Evolutionary conservation across 2,888 invertebrate species (phyloP).

Genomic region (Phengaris arion): DNA sequence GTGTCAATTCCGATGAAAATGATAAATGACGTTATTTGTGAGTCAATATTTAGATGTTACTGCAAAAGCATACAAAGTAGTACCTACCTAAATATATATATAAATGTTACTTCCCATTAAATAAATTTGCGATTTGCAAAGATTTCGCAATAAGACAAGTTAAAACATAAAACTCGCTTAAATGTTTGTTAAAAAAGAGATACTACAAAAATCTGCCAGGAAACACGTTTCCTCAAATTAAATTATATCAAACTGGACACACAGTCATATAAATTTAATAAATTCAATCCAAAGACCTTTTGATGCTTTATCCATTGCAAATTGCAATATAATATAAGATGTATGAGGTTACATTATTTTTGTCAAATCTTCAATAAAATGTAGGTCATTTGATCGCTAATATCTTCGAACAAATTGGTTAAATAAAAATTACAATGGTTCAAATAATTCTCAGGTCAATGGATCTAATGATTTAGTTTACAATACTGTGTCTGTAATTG

Average conservation of each 20-base stretch:
- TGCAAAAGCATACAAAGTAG: background rate
- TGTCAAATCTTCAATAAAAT: background rate
- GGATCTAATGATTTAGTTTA: background rate
- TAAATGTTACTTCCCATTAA: background rate
- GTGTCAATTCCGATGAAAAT: background rate
- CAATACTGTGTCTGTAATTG: background rate
- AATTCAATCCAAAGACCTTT: background rate
- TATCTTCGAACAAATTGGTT: background rate
- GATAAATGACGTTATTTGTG: background rate
- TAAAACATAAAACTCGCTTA: background rate
- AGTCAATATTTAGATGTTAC: background rate
- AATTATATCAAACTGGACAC: constrained; percentile 1
- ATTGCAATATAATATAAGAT: background rate
- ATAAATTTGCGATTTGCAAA: background rate
- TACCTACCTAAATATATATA: background rate
- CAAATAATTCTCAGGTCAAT: background rate
- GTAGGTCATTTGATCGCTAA: background rate
- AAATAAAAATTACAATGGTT: background rate
- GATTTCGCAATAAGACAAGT: background rate
- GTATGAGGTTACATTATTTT: background rate
- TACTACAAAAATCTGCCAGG: background rate
- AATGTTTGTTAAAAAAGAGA: background rate
- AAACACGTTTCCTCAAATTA: constrained; percentile 1
- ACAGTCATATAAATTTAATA: background rate
- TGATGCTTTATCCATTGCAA: background rate